These are phyloP conservation scores for Torymus aiolomorphi DNA, from an alignment of 2,888 invertebrate species.

Conservation along the genomic window DNA sequence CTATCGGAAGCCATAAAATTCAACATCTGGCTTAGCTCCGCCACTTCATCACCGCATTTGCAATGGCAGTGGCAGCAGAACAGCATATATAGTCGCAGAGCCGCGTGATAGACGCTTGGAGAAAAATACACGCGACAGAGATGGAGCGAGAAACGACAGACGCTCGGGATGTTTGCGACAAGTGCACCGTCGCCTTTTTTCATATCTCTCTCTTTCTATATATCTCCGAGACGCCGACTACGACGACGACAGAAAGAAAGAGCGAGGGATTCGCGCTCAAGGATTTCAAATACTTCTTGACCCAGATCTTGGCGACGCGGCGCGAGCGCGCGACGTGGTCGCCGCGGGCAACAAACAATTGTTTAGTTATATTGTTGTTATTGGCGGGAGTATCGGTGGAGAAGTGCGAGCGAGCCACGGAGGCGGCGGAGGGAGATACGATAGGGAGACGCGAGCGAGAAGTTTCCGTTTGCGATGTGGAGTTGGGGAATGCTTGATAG, in stretches of 20 bases:
- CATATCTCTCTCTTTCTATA: slow-evolving; percentile 16
- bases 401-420: background rate
- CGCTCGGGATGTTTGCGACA: background rate
- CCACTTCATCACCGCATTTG: no score
- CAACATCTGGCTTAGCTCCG: no score
- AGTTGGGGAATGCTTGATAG: no score
- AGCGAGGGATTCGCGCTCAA: slow-evolving; percentile 65
- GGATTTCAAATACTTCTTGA: slow-evolving; percentile 72
- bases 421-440: background rate
- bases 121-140: no score
- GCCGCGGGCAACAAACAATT: slow-evolving; percentile 48
- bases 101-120: no score
- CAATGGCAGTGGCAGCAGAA: no score
- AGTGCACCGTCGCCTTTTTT: slow-evolving; percentile 1
- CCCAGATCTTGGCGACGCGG: slow-evolving; percentile 70
- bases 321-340: background rate
- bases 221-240: background rate
- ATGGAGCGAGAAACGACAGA: background rate
- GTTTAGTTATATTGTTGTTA: slow-evolving; percentile 54
- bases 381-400: slow-evolving; percentile 8
- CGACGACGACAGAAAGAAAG: background rate
- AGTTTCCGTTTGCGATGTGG: background rate
- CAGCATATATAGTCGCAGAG: no score
- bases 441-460: background rate
- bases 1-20: no score